A percentile compares a stretch with the other conserved stretches of the same genome.
These are phyloP conservation scores for Lasioglossum morio DNA, from an alignment of 2,888 invertebrate species.

Conservation along the genomic window DNA sequence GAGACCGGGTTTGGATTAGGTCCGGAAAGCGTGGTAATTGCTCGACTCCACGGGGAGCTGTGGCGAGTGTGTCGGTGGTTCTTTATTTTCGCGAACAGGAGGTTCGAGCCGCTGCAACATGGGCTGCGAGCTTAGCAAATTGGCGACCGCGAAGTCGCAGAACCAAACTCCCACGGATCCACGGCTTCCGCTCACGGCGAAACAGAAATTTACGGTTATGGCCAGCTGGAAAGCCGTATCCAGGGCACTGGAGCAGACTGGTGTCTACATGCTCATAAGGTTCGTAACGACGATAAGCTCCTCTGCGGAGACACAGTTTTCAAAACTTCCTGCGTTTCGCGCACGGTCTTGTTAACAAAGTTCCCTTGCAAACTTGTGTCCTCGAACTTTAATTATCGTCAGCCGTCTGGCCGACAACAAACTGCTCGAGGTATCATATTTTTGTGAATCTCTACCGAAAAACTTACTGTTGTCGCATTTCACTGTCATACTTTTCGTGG, in stretches of 20 bases:
- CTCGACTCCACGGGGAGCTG: conserved; percentile 15
- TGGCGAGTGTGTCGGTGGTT: conserved; percentile 13
- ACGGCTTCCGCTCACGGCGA: conserved; percentile 92
- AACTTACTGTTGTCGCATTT: neutral
- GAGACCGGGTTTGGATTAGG: neutral
- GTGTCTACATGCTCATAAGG: conserved; percentile 96
- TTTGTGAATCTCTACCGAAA: neutral
- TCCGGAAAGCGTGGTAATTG: conserved; percentile 22
- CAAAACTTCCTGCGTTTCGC: neutral
- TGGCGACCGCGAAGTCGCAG: conserved; percentile 86
- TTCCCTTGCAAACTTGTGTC: neutral
- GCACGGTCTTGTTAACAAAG: neutral
- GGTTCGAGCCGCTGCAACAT: conserved; percentile 82
- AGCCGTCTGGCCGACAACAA: neutral
- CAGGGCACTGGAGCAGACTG: conserved; percentile 94
- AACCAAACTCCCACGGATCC: conserved; percentile 89
- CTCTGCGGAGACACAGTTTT: neutral
- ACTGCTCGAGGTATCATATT: neutral
- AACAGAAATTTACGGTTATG: conserved; percentile 94
- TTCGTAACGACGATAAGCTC: conserved; percentile 86
- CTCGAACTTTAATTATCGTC: conserved; percentile 7
- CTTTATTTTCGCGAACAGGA: conserved; percentile 10
- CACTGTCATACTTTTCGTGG: neutral
- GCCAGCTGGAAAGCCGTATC: conserved; percentile 97
- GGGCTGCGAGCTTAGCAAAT: conserved; percentile 92